Base-by-base conservation (phyloP, 2,113 vertebrate species). In the Leptobrachium ailaonicum region DNA sequence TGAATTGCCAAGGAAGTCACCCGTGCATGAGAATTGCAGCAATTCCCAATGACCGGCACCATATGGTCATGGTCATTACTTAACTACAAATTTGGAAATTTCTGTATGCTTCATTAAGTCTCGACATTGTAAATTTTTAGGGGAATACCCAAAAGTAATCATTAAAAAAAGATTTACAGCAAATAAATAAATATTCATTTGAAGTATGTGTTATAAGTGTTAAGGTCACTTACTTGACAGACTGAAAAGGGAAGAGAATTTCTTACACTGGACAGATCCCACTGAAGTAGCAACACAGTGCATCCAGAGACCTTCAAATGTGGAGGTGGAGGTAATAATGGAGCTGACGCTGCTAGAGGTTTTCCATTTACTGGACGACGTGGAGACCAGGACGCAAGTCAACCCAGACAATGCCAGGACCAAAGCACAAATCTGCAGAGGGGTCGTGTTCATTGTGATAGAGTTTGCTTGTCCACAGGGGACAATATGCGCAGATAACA, bases 221-320 rank as follows among this genome's bases (percentile, higher is more conserved):
- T 43, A 41, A 77, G 66, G 66, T 12, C 0, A 87, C 92, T 92
- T 88, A 96, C 95, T 83, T 0, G 92, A 86, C 42, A 95, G 86
- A 1, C 85, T 94, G 79, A 97, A 87, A 9, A 94, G 73, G 10
- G 91, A 94, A 71, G 77, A 90, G 83, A 92, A 93, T 12, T 2
- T 86, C 85, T 85, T 90, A 86, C 95, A 96, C 76, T 95, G 87
- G 0, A 92, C 0, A 0, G 89, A 84, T 2, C 93, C 92, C 42
- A 82, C 1, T 2, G 88, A 77, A 42, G 86, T 86, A 40, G 90
- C 85, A 2, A 82, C 86, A 12, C 95, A 97, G 79, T 91, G 88
- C 90, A 90, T 91, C 95, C 95, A 96, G 43, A 97, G 88, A 2
- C 95, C 96, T 82, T 96, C 94, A 2, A 90, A 94, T 75, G 87